Percentiles rank a stretch among this genome's conserved stretches.
phyloP scores from a whole-genome alignment of 2,797 vertebrate genomes.

The Enteromius unitaeniatus region DNA sequence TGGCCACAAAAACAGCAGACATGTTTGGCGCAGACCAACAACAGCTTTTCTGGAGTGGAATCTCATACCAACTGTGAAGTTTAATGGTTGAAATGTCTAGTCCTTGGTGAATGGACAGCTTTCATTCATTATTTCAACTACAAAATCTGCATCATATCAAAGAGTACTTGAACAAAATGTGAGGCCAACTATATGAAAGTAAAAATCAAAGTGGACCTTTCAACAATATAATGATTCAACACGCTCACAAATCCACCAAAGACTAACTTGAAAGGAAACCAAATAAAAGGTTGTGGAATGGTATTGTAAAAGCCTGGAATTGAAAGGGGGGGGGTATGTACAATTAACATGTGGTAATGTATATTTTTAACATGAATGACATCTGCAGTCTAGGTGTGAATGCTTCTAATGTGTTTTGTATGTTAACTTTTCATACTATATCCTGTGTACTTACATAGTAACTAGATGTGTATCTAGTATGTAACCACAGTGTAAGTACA shows the following conservation, averaged over 20 bases:
- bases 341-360: neutral
- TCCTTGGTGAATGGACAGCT: conserved; percentile 9
- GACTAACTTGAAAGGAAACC: neutral
- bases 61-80: conserved; percentile 6
- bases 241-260: neutral
- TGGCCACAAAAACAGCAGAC: conserved; percentile 5
- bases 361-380: neutral
- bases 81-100: neutral
- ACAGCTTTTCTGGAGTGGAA: neutral
- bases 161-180: neutral
- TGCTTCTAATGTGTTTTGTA: neutral
- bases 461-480: no score
- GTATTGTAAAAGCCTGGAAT: no score
- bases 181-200: neutral
- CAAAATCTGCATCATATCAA: neutral
- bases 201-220: neutral
- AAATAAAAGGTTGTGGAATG: neutral
- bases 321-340: no score
- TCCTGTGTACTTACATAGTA: no score
- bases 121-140: neutral
- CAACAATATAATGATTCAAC: neutral
- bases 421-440: neutral
- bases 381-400: neutral
- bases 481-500: no score
- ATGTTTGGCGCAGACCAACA: neutral